A percentile compares a stretch with the other conserved stretches of the same genome.
Evolutionary conservation across 1,140 invertebrate genomes (phyloP).

Genomic region (Solenopsis invicta): DNA sequence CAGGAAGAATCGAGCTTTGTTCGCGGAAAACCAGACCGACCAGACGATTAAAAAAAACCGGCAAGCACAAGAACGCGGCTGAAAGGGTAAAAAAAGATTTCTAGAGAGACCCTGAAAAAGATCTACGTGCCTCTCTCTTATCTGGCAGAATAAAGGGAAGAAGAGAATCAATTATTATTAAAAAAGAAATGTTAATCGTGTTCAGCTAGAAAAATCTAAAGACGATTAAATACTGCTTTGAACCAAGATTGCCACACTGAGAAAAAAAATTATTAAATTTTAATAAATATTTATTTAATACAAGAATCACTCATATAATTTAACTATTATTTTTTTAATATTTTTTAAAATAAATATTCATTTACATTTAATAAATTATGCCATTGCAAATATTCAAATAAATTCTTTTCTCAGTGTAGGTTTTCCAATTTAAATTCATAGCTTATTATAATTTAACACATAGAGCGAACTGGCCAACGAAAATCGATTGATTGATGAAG

Average conservation of each 20-base stretch:
- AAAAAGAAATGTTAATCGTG: neutral
- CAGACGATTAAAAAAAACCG: neutral
- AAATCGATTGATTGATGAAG: neutral
- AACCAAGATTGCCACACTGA: too few species aligned
- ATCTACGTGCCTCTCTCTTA: neutral
- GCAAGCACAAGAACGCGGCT: neutral
- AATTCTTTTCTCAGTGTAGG: too few species aligned
- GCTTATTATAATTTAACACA: neutral
- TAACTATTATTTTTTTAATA: too few species aligned
- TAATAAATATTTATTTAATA: too few species aligned
- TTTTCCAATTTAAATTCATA: neutral
- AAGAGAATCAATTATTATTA: neutral
- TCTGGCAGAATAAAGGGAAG: neutral
- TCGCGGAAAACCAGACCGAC: conserved; percentile 1
- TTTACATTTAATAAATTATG: too few species aligned
- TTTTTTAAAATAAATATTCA: too few species aligned
- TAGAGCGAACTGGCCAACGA: neutral
- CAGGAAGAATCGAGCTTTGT: conserved; percentile 11
- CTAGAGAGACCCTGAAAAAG: neutral
- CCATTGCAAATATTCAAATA: too few species aligned
- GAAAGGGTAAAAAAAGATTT: neutral
- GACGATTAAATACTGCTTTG: neutral
- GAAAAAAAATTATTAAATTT: too few species aligned
- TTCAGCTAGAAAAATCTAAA: neutral
- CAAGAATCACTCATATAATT: too few species aligned